Base-by-base conservation (phyloP, 2,113 vertebrate species). In the Jacana jacana region DNA sequence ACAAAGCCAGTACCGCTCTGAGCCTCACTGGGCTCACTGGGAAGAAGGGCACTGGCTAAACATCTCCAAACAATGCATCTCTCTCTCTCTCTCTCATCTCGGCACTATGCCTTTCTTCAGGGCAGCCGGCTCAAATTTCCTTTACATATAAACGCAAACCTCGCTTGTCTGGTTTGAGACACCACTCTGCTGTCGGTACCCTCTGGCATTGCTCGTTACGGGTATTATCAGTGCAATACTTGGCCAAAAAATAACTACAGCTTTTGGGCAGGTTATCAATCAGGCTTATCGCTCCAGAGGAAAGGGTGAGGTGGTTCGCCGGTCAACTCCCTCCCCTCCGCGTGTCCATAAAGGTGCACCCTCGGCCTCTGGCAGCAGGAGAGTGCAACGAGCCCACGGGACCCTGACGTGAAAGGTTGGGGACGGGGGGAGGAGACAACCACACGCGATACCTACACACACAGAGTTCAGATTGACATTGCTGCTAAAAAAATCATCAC, bases 1-100 rank as follows among this genome's bases (percentile, higher is more conserved):
- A 99, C 98, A 99, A 99, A 99, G 99, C 99, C 99, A 99, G 99
- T 98, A 98, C 98, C 98, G 98, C 98, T 99, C 98, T 98, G 99
- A 99, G 99, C 98, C 98, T 98, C 98, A 52, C 51, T 98, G 98
- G 99, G 99, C 99, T 99, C 99, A 97, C 98, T 96, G 98, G 98
- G 98, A 98, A 98, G 98, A 98, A 99, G 99, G 99, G 98, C 98
- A 99, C 98, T 99, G 98, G 98, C 99, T 99, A 99, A 97, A 98
- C 98, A 98, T 98, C 98, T 98, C 98, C 98, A 98, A 97, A 98
- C 98, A 98, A 97, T 93, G 97, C 98, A 98, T 98, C 96, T 96
- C 71, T 98, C 98, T 98, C 91, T 97, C 95, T 97, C 95, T 98
- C 91, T 98, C 98, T 98, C 98, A 98, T 97, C 98, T 98, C 31